Evolutionary conservation across 2,113 vertebrate genomes (phyloP), one percentile per base, ranked within the genome.

Genomic region (Silurus asotus): DNA sequence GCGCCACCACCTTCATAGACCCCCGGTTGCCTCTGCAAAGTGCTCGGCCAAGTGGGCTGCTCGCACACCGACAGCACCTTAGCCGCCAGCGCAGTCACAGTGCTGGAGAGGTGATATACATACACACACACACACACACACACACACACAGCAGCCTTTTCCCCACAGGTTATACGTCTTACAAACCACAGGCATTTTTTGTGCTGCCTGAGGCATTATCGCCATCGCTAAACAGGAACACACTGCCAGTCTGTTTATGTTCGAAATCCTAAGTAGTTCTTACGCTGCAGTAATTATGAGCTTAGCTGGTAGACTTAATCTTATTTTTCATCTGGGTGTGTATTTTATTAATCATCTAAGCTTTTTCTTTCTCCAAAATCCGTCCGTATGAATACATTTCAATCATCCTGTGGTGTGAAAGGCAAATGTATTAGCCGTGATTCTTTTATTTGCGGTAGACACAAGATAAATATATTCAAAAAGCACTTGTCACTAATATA

Each of bases 81-180:
- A 98, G 96, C 0, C 94, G 98, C 4, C 98, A 99, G 51, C 97
- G 98, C 91, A 99, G 98, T 92, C 98, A 99, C 94, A 99, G 98
- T 0, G 98, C 98, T 0, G 98, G 98, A 0, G 98, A 99, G 97
- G 98, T 99, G 72, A 20, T 17, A 78, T 45, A 53, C 6, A 58
- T 65, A 82, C 8, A 15, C 37, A 49, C 45, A 74, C 70, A 74
- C 6, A 58, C 53, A 82, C 8, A 15, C 37, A 53, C 6, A 58
- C 53, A 82, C 8, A 15, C 37, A 49, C 45, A 74, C 70, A 74
- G 14, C 53, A 58, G 5, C 2, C 56, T 20, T 25, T 67, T 67
- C n/a, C 11, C 64, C n/a, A 69, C 37, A 37, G 28, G 11, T 7
- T 17, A 37, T 28, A 13, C 11, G 0, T 67, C 64, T 64, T 64